These are phyloP conservation scores for Nomada fucata DNA, from an alignment of 2,888 invertebrate genomes.

Conservation along the genomic window DNA sequence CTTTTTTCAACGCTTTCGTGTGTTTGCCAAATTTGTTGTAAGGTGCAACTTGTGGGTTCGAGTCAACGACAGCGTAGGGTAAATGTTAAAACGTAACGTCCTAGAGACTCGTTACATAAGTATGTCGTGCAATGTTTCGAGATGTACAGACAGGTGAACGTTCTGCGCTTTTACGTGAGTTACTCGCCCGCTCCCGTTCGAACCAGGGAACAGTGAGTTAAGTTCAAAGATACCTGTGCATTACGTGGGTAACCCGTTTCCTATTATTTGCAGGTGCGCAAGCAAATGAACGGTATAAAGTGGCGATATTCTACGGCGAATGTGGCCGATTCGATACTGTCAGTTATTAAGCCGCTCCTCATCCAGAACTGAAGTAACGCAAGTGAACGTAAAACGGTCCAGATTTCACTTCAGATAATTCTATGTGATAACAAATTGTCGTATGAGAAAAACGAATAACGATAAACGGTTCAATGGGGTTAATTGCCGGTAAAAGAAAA, in stretches of 20 bases:
- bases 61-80: background rate
- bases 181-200: conserved; percentile 39
- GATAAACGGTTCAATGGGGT: conserved; percentile 1
- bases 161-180: conserved; percentile 50
- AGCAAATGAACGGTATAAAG: conserved; percentile 54
- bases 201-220: conserved; percentile 22
- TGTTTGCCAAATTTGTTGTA: background rate
- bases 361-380: background rate
- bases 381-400: conserved; percentile 9
- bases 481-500: conserved; percentile 19
- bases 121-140: conserved; percentile 23
- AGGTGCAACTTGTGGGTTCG: background rate
- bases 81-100: background rate
- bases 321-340: conserved; percentile 18
- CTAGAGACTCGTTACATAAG: conserved; percentile 21
- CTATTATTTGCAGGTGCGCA: conserved; percentile 63
- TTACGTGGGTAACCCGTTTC: conserved; percentile 55
- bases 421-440: conserved; percentile 10
- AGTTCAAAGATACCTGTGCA: conserved; percentile 43
- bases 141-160: conserved; percentile 25
- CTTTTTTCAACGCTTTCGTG: no score
- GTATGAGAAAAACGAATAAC: background rate
- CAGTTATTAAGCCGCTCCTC: conserved; percentile 23
- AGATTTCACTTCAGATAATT: conserved; percentile 9
- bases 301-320: conserved; percentile 41